A percentile compares a stretch with the other conserved stretches of the same genome.
Evolutionary conservation across 1,140 invertebrate species (phyloP).

Genomic region (Wasmannia auropunctata): DNA sequence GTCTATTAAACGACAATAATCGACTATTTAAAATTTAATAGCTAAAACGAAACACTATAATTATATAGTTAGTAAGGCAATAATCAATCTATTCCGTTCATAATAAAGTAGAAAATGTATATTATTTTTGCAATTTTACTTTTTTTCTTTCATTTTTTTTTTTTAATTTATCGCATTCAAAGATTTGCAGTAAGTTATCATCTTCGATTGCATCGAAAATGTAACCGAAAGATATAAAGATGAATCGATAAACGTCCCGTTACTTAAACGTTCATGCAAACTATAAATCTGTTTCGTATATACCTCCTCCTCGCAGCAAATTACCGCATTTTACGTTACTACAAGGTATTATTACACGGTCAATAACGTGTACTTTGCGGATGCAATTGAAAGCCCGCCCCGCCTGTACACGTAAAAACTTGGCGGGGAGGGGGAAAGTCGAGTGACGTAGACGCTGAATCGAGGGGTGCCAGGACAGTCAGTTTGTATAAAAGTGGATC

Average conservation of each 20-base stretch:
- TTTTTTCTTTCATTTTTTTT: not conserved
- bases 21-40: not conserved
- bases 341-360: constrained; percentile 7
- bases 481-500: constrained; percentile 66
- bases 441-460: constrained; percentile 12
- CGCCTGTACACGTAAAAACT: constrained; percentile 26
- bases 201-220: not conserved
- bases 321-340: not conserved
- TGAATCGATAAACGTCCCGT: not conserved
- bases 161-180: not conserved
- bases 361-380: constrained; percentile 17
- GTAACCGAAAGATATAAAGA: not conserved
- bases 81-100: not conserved
- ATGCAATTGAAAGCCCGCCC: constrained; percentile 17
- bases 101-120: not conserved
- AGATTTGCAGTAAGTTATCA: not conserved
- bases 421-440: constrained; percentile 10
- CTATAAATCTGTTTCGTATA: not conserved
- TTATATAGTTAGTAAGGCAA: not conserved
- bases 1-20: not conserved
- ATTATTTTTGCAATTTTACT: not conserved
- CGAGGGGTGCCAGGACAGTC: constrained; percentile 23
- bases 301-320: not conserved
- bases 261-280: not conserved
- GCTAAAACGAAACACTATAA: not conserved